Evolutionary conservation across 2,888 invertebrate genomes (phyloP), one percentile per base, ranked within the genome.

Genomic region (Toxonevra muliebris): DNA sequence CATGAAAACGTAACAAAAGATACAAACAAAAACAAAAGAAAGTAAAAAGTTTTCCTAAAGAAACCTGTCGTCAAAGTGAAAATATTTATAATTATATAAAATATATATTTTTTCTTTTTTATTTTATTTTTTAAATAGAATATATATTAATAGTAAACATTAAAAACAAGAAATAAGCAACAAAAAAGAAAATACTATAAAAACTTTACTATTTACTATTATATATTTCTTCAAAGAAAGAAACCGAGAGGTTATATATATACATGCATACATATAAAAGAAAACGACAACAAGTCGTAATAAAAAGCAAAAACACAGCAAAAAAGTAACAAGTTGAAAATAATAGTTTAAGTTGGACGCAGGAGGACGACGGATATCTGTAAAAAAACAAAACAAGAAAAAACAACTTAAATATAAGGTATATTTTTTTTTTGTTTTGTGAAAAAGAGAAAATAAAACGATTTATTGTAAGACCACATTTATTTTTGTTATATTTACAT

Each of bases 131-230:
- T 30, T 30, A 30, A 30, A 30, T 30, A 30, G 30, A 30, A 30
- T 30, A 30, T 30, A 66, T 65, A 62, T 58, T 65, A 70, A 68
- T 61, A 68, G 66, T 63, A 71, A 20, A 65, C 19, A 60, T 15
- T 57, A 65, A 17, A 57, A 68, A 65, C n/a, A 59, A 62, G 15
- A 64, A 12, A 55, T 41, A 9, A 62, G 45, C 42, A 58, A 62
- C 61, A 68, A 59, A 19, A 55, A 1, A 61, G n/a, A 53, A 55
- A 54, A 30, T 17, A 63, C 50, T 45, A 59, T 42, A 67, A 63
- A 57, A 48, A 30, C 30, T 30, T 30, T 30, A 30, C 30, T 30
- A 30, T 30, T 30, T 30, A 30, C 30, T 30, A 30, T 30, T 30
- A 30, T 30, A 30, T 30, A 30, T 30, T 30, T 30, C 30, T 30